Base-by-base conservation (phyloP, 2,888 invertebrate species). In the Lordiphosa andalusiaca region DNA sequence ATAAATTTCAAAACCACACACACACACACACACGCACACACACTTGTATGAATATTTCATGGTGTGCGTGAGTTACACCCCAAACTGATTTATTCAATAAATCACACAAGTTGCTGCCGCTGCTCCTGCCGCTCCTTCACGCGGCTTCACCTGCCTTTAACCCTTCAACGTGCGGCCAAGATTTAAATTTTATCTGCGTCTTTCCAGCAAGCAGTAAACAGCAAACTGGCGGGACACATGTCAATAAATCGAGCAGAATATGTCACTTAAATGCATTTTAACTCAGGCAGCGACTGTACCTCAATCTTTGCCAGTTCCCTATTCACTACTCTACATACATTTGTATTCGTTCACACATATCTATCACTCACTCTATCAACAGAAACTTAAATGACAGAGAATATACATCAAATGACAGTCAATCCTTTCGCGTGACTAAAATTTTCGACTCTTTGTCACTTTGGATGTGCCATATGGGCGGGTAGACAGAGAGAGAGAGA, bases 361-460 rank as follows among this genome's bases (percentile, higher is more conserved):
- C 75, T 73, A 83, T 78, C 60, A 69, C 49, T 80, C 67, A 67
- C 65, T 76, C 68, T 68, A 77, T 80, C 68, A 62, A 57, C 70
- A 62, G 62, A 64, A 78, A 77, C 78, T 84, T 77, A 80, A 80
- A 84, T 84, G 84, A 73, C 82, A 67, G 69, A 53, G 66, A 77
- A 78, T 78, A 84, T 78, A 73, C 84, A 81, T 78, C 78, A 84
- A 81, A 71, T 82, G 78, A 77, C 74, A 81, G 77, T 81, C 78
- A 80, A 80, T 81, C 78, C 78, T 69, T 84, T 84, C 84, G 84
- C 84, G 77, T 81, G 78, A 78, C 78, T 81, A 56, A 82, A 84
- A 71, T 77, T 77, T 68, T 81, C 72, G 81, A 72, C 81, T 81
- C 76, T 81, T 77, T 77, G 81, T 77, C 76, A 77, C 72, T 64